Evolutionary conservation across 2,113 vertebrate species (phyloP).

Genomic region (Neotragus moschatus): DNA sequence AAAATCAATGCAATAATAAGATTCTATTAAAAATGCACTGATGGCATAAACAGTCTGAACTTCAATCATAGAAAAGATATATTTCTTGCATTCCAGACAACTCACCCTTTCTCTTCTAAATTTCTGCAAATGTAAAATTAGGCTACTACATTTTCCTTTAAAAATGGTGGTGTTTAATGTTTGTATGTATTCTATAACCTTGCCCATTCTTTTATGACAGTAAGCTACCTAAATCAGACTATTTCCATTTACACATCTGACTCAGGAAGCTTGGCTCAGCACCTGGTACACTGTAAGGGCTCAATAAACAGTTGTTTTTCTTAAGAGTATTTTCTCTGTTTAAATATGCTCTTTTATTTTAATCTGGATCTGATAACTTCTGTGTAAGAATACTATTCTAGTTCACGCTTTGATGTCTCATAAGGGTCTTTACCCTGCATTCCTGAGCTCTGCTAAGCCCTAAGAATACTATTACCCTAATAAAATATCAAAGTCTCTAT

Average conservation of each 20-base stretch:
- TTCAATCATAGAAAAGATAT: not conserved
- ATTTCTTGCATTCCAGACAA: not conserved
- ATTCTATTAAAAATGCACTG: not conserved
- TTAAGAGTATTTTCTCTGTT: not conserved
- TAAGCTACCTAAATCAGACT: not conserved
- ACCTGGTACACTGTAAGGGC: not conserved
- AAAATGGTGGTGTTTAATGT: not conserved
- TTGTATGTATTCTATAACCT: not conserved
- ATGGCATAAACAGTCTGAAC: not conserved
- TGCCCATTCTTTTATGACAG: not conserved
- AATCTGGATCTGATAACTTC: not conserved
- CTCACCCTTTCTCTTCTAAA: not conserved
- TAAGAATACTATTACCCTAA: not conserved
- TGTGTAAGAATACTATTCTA: not conserved
- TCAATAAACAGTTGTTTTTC: not conserved
- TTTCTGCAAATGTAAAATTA: not conserved
- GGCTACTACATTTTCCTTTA: not conserved
- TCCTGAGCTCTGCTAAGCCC: not conserved
- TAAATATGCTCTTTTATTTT: not conserved
- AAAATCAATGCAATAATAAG: not conserved
- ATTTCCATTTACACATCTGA: not conserved
- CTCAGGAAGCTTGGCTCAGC: not conserved
- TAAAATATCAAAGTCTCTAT: not conserved
- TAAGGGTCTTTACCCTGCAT: not conserved
- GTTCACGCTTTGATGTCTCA: not conserved